Conservation (phyloP, 53 echinoderm and acorn worm genomes). For the Arbacia lixula region DNA sequence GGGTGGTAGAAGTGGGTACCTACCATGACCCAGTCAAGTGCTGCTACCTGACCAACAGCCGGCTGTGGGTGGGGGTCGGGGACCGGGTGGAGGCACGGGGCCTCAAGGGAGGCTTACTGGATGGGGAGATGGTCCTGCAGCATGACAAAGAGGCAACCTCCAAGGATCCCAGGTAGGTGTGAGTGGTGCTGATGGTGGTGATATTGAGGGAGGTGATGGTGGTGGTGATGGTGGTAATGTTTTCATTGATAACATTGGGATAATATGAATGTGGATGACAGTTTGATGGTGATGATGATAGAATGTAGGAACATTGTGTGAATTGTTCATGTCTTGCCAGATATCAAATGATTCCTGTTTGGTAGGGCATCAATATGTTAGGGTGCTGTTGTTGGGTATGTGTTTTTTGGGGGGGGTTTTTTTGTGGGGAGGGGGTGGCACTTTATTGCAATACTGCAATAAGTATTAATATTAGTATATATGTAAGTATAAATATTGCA, state of each 20-base stretch:
- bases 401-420: too few species aligned
- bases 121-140: background rate
- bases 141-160: conserved; percentile 4
- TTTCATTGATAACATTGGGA: background rate
- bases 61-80: conserved; percentile 81
- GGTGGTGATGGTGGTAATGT: background rate
- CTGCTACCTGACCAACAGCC: conserved; percentile 63
- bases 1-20: conserved; percentile 57
- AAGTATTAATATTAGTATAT: too few species aligned
- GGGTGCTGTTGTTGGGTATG: too few species aligned
- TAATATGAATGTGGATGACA: background rate
- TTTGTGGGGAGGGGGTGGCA: too few species aligned
- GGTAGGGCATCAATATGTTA: too few species aligned
- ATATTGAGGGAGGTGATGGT: background rate
- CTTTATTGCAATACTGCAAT: too few species aligned
- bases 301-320: too few species aligned
- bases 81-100: conserved; percentile 18
- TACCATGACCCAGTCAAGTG: conserved; percentile 77
- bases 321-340: too few species aligned
- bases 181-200: background rate
- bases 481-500: too few species aligned
- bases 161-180: conserved; percentile 25
- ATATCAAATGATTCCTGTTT: too few species aligned
- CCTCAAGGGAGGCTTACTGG: conserved; percentile 11
- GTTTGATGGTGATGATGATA: background rate